Base-by-base conservation (phyloP, 2,888 invertebrate species). In the Cantharis rustica region DNA sequence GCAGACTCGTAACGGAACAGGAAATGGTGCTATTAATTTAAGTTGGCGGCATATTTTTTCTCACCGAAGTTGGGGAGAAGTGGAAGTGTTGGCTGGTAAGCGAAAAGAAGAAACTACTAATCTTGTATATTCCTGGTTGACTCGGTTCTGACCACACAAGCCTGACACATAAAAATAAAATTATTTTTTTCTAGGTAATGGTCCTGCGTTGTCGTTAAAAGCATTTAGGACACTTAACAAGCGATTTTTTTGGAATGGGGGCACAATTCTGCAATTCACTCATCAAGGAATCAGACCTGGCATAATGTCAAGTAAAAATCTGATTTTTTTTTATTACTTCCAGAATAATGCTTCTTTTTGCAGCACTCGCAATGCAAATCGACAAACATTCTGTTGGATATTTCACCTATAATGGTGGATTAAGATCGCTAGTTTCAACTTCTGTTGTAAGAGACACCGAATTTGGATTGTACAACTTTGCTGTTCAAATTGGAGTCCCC, bases 361-460 rank as follows among this genome's bases (percentile, higher is more conserved):
- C 86, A 95, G 94, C 95, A 7, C 88, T 97, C 84, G 96, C 95
- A 1, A 92, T 95, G 85, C 97, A 97, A 87, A 89, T 98, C 79
- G 96, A 97, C 84, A 94, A 94, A 75, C 93, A 96, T 85, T 95
- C 96, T 0, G 93, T 96, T 73, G 98, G 98, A 9, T 96, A 97
- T 83, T 88, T 98, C 61, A 95, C 96, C 0, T 96, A 96, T 86
- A 93, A 95, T 84, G 94, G 91, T 0, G 92, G 92, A 0, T 86
- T 90, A 82, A 83, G 93, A 88, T 94, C 95, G 1, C 93, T 95
- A 0, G 93, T 98, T 92, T 94, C 94, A 0, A 95, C 96, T 0
- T 93, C 93, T 61, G 89, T 98, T 71, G 94, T 96, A 62, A 92
- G 95, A 80, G 95, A 95, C 84, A 94, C 93, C 0, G 88, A 88